Evolutionary conservation across 2,888 invertebrate species (phyloP), one percentile per base, ranked within the genome.

Genomic region (Penaeus monodon): DNA sequence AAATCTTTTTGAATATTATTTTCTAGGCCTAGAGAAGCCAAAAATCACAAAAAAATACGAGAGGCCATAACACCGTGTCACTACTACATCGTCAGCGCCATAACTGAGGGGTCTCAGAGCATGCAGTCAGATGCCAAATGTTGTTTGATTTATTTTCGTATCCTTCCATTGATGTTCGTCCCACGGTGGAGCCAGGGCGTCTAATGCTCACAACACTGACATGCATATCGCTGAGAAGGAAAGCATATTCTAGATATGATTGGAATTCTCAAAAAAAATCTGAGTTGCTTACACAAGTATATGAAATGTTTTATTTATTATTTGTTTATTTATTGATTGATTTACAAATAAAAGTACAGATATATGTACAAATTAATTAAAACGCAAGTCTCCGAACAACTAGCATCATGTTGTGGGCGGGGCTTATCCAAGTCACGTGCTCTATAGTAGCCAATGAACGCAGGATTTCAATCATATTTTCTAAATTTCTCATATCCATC

Each of bases 391-490:
- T 14, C 20, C 29, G 57, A 17, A 29, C 33, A 22, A 73, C 73
- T n/a, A 73, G 73, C 73, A 76, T 14, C 57, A 63, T n/a, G 27
- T 20, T 57, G n/a, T n/a, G 63, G 77, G 77, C 77, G 77, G 77
- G 57, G 77, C 63, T n/a, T 77, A 8, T 27, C 17, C n/a, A 12
- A 77, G 77, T 77, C 77, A 77, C 77, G 77, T 77, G 77, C 77
- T 77, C 57, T 27, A 49, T n/a, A 27, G 57, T 57, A 77, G 77
- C 77, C 77, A 77, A 77, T 77, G 57, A 77, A 57, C n/a, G 57
- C 57, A 14, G 57, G 44, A 57, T 63, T 29, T 77, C n/a, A 57
- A 77, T 77, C 77, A 49, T 77, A 77, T 77, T 77, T 77, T 49
- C n/a, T 27, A 49, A n/a, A 57, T 57, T 57, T 49, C 57, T 14